These are phyloP conservation scores for Liasis olivaceus DNA, from an alignment of 2,797 vertebrate genomes.

Conservation along the genomic window DNA sequence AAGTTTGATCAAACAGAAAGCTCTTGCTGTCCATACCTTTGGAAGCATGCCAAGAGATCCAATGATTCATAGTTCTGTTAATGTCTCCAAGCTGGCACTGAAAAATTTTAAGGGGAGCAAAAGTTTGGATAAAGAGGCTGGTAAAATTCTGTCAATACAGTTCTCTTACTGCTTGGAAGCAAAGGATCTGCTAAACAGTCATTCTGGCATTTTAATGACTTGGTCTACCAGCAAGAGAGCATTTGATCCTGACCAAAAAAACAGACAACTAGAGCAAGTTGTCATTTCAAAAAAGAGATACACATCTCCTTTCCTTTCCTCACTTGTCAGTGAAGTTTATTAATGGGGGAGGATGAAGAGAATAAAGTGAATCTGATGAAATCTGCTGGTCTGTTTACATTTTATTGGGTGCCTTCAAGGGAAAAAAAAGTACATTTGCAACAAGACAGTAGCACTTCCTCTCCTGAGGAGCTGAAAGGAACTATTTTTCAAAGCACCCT, in stretches of 20 bases:
- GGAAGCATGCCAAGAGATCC: neutral
- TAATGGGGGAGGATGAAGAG: conserved; percentile 14
- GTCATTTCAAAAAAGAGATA: conserved; percentile 18
- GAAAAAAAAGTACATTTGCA: neutral
- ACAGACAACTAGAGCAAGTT: conserved; percentile 14
- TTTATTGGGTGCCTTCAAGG: conserved; percentile 1
- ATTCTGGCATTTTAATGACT: neutral
- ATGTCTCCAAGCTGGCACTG: neutral
- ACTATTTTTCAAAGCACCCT: neutral
- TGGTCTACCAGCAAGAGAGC: neutral
- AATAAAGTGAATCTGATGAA: conserved; percentile 27
- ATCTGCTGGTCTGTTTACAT: neutral
- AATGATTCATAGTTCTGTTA: neutral
- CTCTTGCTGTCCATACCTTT: neutral
- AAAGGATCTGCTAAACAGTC: neutral
- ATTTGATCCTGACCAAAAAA: neutral
- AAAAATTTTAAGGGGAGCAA: neutral
- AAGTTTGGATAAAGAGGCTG: neutral
- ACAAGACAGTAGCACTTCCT: neutral
- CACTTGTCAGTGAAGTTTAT: neutral
- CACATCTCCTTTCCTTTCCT: conserved; percentile 1
- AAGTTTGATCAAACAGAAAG: neutral
- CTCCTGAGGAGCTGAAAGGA: neutral
- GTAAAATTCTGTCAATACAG: neutral
- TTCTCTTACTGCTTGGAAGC: neutral